These are phyloP conservation scores for Rotaria magnacalcarata DNA, from an alignment of 2,888 invertebrate genomes.

Conservation along the genomic window DNA sequence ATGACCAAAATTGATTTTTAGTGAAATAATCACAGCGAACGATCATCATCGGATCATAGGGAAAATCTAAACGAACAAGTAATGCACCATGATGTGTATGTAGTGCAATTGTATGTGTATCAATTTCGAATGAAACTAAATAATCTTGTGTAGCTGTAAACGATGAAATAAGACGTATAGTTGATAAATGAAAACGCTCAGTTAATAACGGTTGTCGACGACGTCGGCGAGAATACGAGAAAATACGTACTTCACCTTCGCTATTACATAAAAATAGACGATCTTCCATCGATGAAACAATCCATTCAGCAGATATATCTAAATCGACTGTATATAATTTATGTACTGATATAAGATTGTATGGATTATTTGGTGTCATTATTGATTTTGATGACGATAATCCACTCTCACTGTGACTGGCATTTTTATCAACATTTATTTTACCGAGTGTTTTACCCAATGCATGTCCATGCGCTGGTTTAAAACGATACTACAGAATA, in stretches of 20 bases:
- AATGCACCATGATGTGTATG: conserved; percentile 26
- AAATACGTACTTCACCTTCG: conserved; percentile 10
- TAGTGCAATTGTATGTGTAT: neutral
- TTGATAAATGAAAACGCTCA: neutral
- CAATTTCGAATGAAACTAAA: neutral
- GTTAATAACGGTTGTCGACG: conserved; percentile 26
- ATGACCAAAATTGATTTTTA: neutral
- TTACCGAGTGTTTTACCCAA: neutral
- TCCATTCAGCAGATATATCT: neutral
- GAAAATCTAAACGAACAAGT: neutral
- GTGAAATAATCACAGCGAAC: neutral
- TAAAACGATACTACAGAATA: neutral
- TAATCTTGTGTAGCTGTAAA: conserved; percentile 2
- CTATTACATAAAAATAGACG: neutral
- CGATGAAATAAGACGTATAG: neutral
- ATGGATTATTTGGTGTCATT: neutral
- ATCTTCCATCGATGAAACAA: neutral
- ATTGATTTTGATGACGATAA: too few species aligned
- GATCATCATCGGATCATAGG: neutral
- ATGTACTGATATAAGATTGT: neutral
- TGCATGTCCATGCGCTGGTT: neutral
- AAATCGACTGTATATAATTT: neutral
- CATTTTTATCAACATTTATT: too few species aligned
- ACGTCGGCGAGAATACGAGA: neutral
- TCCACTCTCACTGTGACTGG: too few species aligned